Evolutionary conservation across 2,888 invertebrate species (phyloP), one percentile per base, ranked within the genome.

Genomic region (Dioctria rufipes): DNA sequence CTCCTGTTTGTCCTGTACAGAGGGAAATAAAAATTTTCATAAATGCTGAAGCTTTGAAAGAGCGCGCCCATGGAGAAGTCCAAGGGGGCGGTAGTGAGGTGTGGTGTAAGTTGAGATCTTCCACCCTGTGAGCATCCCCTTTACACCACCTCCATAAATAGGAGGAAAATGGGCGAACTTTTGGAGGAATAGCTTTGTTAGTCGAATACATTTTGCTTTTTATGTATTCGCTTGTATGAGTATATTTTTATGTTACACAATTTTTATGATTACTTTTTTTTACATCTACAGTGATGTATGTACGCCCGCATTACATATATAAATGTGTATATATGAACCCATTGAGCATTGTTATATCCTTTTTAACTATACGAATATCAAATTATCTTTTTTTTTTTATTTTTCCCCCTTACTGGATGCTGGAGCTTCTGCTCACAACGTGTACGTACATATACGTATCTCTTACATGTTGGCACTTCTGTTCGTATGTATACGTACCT

Each of bases 351-450:
- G 71, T 80, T 80, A 80, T 80, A 82, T 80, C 80, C 79, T 80
- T 79, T 82, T 82, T 82, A 82, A 82, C 82, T 82, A 82, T 82
- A 82, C 79, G 82, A 80, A 80, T 82, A 82, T 82, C 82, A 82
- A 82, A 82, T 82, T 82, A 82, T 82, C 66, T 80, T 82, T 82
- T 77, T 75, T 80, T 75, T 66, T 81, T 66, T 69, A 75, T 78
- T 67, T 54, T 78, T 78, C 80, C 67, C 80, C 80, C 58, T 49
- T 54, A 25, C 25, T n/a, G 67, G 67, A 79, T 79, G 60, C 67
- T 67, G 66, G 11, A 13, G 61, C 63, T 77, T 58, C 49, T 25
- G 66, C 46, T 42, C 37, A 6, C n/a, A 63, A 37, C 77, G 49
- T 77, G 39, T 77, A 77, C 63, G 46, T 61, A 61, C 49, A 63